phyloP scores from a whole-genome alignment of 2,113 vertebrate species.

The Myotis lucifugus region DNA sequence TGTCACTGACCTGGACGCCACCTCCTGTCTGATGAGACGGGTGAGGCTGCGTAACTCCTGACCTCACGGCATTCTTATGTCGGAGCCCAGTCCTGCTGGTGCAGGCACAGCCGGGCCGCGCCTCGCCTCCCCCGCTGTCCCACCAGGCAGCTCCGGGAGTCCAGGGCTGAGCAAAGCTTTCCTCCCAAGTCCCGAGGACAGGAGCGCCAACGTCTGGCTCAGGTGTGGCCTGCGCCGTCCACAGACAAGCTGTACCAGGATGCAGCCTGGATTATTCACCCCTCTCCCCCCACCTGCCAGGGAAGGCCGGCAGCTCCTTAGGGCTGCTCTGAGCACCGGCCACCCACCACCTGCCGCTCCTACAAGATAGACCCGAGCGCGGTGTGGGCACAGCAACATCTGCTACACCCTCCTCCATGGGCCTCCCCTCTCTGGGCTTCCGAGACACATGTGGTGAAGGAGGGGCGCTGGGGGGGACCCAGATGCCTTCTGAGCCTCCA shows the following conservation, averaged over 20 bases:
- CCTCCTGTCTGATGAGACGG: not conserved
- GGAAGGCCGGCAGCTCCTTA: slow-evolving; percentile 19
- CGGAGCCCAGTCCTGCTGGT: not conserved
- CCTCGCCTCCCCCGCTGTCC: slow-evolving; percentile 43
- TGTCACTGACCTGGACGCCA: accelerated
- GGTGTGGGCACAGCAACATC: slow-evolving; percentile 67
- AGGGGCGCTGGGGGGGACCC: slow-evolving; percentile 49
- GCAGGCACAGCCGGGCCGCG: not conserved
- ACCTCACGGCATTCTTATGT: not conserved
- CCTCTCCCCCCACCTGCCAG: slow-evolving; percentile 64
- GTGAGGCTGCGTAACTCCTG: accelerated
- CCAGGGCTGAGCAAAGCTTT: not conserved
- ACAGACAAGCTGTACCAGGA: slow-evolving; percentile 76
- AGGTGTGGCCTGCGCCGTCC: slow-evolving; percentile 51
- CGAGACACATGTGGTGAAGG: slow-evolving; percentile 25
- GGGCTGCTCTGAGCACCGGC: slow-evolving; percentile 62
- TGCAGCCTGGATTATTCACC: slow-evolving; percentile 77
- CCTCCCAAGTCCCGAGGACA: not conserved
- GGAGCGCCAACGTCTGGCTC: slow-evolving; percentile 65
- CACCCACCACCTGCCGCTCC: slow-evolving; percentile 76
- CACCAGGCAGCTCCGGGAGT: not conserved
- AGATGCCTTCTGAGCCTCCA: slow-evolving; percentile 73
- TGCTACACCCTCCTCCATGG: not conserved
- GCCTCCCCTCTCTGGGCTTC: slow-evolving; percentile 4
- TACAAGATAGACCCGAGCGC: slow-evolving; percentile 79